Evolutionary conservation across 2,888 invertebrate genomes (phyloP).

Genomic region (Netelia inedita): DNA sequence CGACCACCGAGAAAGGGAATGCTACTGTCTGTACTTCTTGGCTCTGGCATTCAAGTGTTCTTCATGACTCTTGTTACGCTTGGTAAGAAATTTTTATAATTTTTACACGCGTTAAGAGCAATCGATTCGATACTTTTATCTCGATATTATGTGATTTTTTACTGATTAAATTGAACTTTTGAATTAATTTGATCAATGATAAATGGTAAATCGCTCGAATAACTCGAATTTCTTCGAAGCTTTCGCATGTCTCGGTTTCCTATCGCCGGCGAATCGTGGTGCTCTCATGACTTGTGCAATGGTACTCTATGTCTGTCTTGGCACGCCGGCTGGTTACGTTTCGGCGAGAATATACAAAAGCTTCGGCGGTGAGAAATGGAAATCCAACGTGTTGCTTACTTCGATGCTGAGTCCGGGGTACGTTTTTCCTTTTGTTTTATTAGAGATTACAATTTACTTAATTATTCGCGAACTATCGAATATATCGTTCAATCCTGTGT

Average conservation of each 20-base stretch:
- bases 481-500: constrained; percentile 39
- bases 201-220: constrained; percentile 35
- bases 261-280: constrained; percentile 99
- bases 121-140: neutral
- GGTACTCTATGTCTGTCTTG: constrained; percentile 98
- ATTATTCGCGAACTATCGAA: constrained; percentile 6
- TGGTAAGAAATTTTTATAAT: constrained; percentile 83
- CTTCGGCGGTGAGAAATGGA: constrained; percentile 99
- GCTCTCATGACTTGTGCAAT: constrained; percentile 99
- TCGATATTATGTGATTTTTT: neutral
- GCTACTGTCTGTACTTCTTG: constrained; percentile 97
- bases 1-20: constrained; percentile 98
- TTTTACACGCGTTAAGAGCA: neutral
- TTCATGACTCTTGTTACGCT: constrained; percentile 98
- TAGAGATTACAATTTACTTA: neutral
- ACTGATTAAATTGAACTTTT: neutral
- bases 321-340: constrained; percentile 98
- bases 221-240: constrained; percentile 85
- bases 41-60: constrained; percentile 98
- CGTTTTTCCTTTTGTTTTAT: neutral
- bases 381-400: constrained; percentile 98
- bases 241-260: constrained; percentile 99
- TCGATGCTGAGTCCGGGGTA: constrained; percentile 99
- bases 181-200: constrained; percentile 2
- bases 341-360: constrained; percentile 99